A percentile compares a stretch with the other conserved stretches of the same genome.
These are phyloP conservation scores for Calonectris borealis DNA, from an alignment of 2,113 vertebrate genomes.

Conservation along the genomic window DNA sequence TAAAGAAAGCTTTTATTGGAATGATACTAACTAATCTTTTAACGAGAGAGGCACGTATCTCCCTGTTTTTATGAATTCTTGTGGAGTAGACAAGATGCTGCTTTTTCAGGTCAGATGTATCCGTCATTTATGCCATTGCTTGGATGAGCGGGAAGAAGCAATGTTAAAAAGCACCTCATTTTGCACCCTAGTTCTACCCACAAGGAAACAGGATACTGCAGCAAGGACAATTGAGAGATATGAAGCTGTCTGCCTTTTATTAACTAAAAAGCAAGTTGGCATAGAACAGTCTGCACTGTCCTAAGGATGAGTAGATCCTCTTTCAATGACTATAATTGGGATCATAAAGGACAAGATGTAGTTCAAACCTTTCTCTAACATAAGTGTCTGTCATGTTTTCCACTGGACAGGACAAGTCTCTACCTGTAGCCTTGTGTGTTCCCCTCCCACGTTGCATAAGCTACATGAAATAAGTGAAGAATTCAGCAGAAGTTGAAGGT, in stretches of 20 bases:
- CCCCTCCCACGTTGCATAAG: accelerated
- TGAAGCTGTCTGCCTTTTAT: background rate
- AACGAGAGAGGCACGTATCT: background rate
- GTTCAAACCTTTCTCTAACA: background rate
- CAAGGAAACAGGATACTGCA: background rate
- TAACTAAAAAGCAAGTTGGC: accelerated
- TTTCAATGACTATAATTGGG: background rate
- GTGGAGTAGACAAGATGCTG: background rate
- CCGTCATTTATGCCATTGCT: background rate
- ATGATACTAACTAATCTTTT: background rate
- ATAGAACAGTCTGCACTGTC: background rate
- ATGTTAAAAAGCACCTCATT: background rate
- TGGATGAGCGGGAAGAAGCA: accelerated
- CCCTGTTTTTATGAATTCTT: background rate
- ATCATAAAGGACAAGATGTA: background rate
- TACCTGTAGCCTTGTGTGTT: accelerated
- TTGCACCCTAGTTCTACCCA: background rate
- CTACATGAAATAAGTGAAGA: background rate
- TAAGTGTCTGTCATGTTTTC: background rate
- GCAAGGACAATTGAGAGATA: background rate
- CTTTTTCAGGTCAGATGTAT: background rate
- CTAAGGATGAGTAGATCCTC: background rate
- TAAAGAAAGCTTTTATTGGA: background rate
- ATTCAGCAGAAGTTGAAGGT: background rate
- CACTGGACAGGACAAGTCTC: background rate